Base-by-base conservation (phyloP, 1,140 invertebrate species). In the Prorops nasuta region DNA sequence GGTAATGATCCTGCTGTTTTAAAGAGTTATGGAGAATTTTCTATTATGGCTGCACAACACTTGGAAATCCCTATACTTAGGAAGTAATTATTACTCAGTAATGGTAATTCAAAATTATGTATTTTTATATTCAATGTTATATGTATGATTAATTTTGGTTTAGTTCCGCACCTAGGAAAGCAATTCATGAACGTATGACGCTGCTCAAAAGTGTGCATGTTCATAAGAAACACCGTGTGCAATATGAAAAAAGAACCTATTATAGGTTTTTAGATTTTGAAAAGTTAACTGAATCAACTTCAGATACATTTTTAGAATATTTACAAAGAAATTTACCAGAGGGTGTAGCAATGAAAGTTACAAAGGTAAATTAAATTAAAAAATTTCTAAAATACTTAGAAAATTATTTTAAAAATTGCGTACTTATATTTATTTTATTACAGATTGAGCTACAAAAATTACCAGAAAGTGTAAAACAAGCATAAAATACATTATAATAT, bases 261-360 rank as follows among this genome's bases (percentile, higher is more conserved):
- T 96, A 88, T 72, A 83, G 86, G 49, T 89, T 90, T 64, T 81
- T 98, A 58, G 84, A 92, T 67, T 86, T 96, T 39, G 80, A 87
- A 51, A 81, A 86, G 58, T 66, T 99, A 3, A 99, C 97, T 2
- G 94, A 92, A 15, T 97, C 94, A 7, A 98, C 96, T 16, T 87
- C 94, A 38, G 92, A 94, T 56, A 98, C 96, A 16, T 94, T 92
- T 73, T 77, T 99, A 20, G 97, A 99, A 76, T 99, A 99, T 74
- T 87, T 98, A 46, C 85, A 99, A 71, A 82, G 96, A 58, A 98
- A 98, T 83, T 80, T 98, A 52, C 97, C 97, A 1, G 97, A 98
- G 83, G 96, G 96, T 45, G 90, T 98, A 39, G 90, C 91, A 15
- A 85, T 99, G 78, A 96, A 96, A 83, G 90, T 96, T 3, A 92